Evolutionary conservation across 2,888 invertebrate genomes (phyloP), one percentile per base, ranked within the genome.

Genomic region (Tenthredo mesomela): DNA sequence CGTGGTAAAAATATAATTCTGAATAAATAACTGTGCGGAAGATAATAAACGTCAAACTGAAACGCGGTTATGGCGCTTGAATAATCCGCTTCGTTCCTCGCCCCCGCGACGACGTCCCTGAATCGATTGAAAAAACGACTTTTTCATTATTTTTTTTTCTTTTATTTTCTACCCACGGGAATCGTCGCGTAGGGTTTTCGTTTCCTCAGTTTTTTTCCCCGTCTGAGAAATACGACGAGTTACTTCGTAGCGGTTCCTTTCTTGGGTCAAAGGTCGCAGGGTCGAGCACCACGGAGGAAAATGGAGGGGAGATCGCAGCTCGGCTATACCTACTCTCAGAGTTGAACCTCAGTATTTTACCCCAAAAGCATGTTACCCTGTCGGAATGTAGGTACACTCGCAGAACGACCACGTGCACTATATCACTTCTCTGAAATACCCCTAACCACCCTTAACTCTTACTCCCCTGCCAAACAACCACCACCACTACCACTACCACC

Each of bases 391-490:
- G 47, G 47, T 82, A 82, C 29, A 67, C 33, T 58, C 29, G 82
- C 29, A 50, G 18, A 67, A 50, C 82, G 37, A 61, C 80, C 61
- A 61, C 61, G 33, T 37, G n/a, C 47, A 33, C 50, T 80, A 80
- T 61, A 61, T 80, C 80, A 61, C 80, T 80, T 61, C 80, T 61
- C 61, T 61, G 40, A 61, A 18, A 21, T 80, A 58, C 58, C 40
- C 80, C 80, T 21, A 80, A 80, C 80, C 61, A 61, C 61, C 80
- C 61, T 61, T 61, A 80, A 61, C 80, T 80, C 40, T 61, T 61
- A 61, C 80, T 77, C 75, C 80, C 40, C n/a, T 21, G 33, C n/a
- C 58, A 67, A 58, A 21, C 58, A 43, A 37, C 65, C 58, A 10
- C n/a, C 54, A 7, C 33, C 21, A 12, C 29, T 37, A 10, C n/a